Evolutionary conservation across 2,888 invertebrate genomes (phyloP).

Genomic region (Aleiodes testaceus): DNA sequence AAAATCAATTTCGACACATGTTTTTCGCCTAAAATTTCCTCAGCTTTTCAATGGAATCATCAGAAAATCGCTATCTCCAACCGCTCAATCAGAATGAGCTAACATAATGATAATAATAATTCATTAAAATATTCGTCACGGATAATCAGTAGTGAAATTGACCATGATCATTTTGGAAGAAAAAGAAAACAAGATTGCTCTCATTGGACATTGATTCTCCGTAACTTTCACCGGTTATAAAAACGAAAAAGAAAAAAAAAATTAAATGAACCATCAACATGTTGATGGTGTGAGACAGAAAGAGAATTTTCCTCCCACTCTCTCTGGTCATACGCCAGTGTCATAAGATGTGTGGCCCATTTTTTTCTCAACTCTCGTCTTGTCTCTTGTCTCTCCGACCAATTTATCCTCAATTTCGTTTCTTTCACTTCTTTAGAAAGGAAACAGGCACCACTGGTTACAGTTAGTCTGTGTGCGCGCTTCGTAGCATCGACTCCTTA

Average conservation of each 20-base stretch:
- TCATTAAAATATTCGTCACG: background rate
- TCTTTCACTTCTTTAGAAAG: constrained; percentile 59
- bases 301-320: background rate
- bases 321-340: constrained; percentile 2
- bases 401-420: constrained; percentile 53
- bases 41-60: too few relatives aligned
- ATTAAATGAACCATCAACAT: constrained; percentile 10
- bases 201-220: constrained; percentile 13
- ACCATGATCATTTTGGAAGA: too few relatives aligned
- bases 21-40: too few relatives aligned
- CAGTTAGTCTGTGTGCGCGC: constrained; percentile 59
- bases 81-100: background rate
- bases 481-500: constrained; percentile 40
- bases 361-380: constrained; percentile 50
- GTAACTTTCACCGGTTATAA: constrained; percentile 47
- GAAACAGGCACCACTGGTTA: constrained; percentile 59
- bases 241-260: constrained; percentile 28
- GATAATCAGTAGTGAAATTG: background rate
- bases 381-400: constrained; percentile 41
- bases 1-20: too few relatives aligned
- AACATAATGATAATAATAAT: constrained; percentile 3
- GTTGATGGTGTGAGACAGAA: constrained; percentile 12
- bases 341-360: constrained; percentile 59
- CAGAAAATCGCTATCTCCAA: too few relatives aligned
- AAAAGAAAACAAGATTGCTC: too few relatives aligned